phyloP scores from a whole-genome alignment of 2,888 invertebrate genomes.

The Eurytoma adleriae region DNA sequence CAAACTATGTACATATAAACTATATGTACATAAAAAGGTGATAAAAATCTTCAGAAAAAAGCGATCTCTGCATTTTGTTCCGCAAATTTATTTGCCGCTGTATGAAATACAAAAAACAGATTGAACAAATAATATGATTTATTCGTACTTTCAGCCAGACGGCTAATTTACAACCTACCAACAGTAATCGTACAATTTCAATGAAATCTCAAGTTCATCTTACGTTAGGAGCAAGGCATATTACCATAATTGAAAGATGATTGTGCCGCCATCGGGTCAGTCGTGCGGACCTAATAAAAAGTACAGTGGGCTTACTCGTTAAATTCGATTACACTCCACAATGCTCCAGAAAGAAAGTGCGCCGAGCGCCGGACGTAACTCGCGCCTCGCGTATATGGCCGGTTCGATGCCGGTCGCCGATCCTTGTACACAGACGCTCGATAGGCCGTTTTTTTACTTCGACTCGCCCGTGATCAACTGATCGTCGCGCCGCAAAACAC shows the following conservation, averaged over 20 bases:
- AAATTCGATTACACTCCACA: slow-evolving; percentile 49
- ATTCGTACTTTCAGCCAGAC: slow-evolving; percentile 68
- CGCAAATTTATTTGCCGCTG: slow-evolving; percentile 44
- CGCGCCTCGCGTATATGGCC: too few species aligned
- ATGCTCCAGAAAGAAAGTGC: slow-evolving; percentile 36
- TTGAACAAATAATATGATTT: slow-evolving; percentile 75
- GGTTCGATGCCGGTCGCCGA: too few species aligned
- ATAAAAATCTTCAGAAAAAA: too few species aligned
- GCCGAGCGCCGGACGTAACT: too few species aligned
- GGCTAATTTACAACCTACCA: slow-evolving; percentile 71
- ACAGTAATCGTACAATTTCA: slow-evolving; percentile 69
- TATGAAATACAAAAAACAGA: slow-evolving; percentile 50
- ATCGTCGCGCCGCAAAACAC: slow-evolving; percentile 7
- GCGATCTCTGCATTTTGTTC: slow-evolving; percentile 32
- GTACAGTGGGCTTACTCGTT: slow-evolving; percentile 60
- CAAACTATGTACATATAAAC: neutral
- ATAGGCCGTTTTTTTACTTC: slow-evolving; percentile 61
- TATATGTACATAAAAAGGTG: too few species aligned
- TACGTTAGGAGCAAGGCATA: slow-evolving; percentile 61
- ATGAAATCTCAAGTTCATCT: slow-evolving; percentile 59
- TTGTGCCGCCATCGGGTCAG: slow-evolving; percentile 74
- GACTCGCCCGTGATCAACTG: slow-evolving; percentile 49
- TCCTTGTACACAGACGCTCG: slow-evolving; percentile 50
- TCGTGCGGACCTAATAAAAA: slow-evolving; percentile 73
- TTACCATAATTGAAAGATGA: slow-evolving; percentile 66